phyloP scores from a whole-genome alignment of 2,113 vertebrate genomes.

The Engraulis encrasicolus region DNA sequence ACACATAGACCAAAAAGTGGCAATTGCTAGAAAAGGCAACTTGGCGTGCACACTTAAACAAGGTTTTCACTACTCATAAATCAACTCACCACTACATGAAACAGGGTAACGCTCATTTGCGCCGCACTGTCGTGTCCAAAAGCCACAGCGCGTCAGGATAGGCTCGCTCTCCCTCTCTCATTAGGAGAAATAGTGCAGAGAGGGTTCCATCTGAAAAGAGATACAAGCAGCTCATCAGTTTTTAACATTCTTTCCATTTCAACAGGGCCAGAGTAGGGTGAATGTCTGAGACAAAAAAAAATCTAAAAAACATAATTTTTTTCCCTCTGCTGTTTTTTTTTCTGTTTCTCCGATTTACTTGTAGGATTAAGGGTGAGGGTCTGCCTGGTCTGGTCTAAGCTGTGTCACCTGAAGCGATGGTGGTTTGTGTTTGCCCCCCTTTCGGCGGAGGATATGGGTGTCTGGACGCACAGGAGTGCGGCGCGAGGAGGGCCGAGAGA shows the following conservation, averaged over 20 bases:
- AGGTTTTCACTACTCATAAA: slow-evolving; percentile 56
- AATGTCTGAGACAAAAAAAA: too few relatives aligned
- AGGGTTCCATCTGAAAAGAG: slow-evolving; percentile 31
- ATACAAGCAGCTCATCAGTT: slow-evolving; percentile 59
- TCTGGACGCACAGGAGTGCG: slow-evolving; percentile 2
- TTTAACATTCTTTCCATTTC: slow-evolving; percentile 68
- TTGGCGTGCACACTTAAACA: slow-evolving; percentile 58
- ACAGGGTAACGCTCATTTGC: slow-evolving; percentile 55
- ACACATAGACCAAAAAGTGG: slow-evolving; percentile 37
- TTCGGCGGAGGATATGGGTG: background rate
- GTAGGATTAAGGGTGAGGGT: background rate
- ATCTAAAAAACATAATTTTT: slow-evolving; percentile 48
- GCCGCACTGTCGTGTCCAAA: slow-evolving; percentile 25
- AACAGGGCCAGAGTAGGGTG: slow-evolving; percentile 47
- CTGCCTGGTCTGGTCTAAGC: background rate
- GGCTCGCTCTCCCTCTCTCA: slow-evolving; percentile 43
- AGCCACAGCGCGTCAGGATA: slow-evolving; percentile 41
- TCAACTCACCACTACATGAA: slow-evolving; percentile 55
- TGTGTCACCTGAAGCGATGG: background rate
- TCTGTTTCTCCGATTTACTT: background rate
- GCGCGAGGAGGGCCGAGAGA: background rate
- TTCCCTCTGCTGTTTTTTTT: background rate
- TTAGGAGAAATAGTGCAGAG: slow-evolving; percentile 1
- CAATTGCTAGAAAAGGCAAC: slow-evolving; percentile 57
- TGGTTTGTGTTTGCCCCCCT: background rate